Base-by-base conservation (phyloP, 2,113 vertebrate species). In the Sialia sialis region DNA sequence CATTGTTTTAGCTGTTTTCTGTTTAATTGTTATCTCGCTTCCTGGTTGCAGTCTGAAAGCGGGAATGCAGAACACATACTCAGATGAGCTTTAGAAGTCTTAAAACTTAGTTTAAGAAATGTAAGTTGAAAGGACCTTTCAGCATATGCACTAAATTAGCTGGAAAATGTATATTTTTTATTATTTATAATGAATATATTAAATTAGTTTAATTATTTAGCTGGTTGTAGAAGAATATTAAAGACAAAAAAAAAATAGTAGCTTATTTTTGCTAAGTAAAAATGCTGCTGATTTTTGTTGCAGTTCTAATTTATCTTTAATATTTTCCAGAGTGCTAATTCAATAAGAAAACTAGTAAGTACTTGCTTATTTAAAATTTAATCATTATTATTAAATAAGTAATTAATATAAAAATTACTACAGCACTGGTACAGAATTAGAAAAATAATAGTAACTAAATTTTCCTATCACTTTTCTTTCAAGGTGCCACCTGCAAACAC, bases 311-410 rank as follows among this genome's bases (percentile, higher is more conserved):
- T 43, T 73, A 13, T 51, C 90, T 94, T 79, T 62, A 70, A 86
- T 96, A 5, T 93, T 96, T 98, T 98, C 14, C 97, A 99, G 99
- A 99, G 99, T 95, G 99, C 98, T 78, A 99, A 99, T 97, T 99
- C 98, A 90, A 98, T 99, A 95, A 98, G 98, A 97, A 98, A 99
- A 67, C 96, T 97, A 85, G 99, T 99, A 93, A 99, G 99, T 99
- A 98, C 59, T 75, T 86, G 44, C 30, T 73, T 48, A 7, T 69
- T n/a, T n/a, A n/a, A n/a, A n/a, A n/a, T n/a, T n/a, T n/a, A n/a
- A n/a, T n/a, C n/a, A 26, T 70, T 72, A 56, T 38, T 89, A 38
- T 26, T 66, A 26, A 26, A 29, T 26, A 27, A 54, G 18, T 13
- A 26, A 72, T 17, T 26, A 26, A 32, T 21, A 32, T 16, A 32